Percentiles rank a stretch among this genome's conserved stretches.
Conservation (phyloP, 2,797 vertebrate species). For the Erethizon dorsatum region DNA sequence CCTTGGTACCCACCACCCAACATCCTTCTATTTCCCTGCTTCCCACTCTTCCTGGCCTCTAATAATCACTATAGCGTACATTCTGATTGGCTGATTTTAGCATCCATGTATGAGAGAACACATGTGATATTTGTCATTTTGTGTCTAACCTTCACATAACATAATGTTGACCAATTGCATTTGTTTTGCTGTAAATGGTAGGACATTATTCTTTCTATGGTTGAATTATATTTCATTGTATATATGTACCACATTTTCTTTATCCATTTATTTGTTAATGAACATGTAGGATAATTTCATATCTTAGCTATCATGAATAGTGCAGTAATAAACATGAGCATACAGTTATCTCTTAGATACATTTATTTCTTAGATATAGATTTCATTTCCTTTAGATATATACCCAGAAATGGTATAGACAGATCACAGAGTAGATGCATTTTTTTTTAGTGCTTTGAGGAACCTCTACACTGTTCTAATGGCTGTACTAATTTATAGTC, state of each 20-base stretch:
- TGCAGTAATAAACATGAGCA: not conserved
- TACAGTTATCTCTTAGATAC: not conserved
- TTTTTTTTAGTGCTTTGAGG: not conserved
- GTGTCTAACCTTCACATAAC: not conserved
- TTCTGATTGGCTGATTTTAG: not conserved
- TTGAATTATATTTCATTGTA: not conserved
- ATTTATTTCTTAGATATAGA: not conserved
- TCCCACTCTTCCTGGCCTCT: not conserved
- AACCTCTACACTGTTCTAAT: not conserved
- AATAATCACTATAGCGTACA: not conserved
- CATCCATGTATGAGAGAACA: not conserved
- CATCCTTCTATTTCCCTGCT: too few species aligned
- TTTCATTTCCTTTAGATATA: not conserved
- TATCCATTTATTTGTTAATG: not conserved
- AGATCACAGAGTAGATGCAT: not conserved
- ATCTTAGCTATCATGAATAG: not conserved
- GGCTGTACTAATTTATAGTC: not conserved
- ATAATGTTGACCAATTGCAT: not conserved
- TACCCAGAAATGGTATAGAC: not conserved
- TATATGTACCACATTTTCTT: not conserved
- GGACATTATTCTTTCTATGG: not conserved
- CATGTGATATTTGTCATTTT: not conserved
- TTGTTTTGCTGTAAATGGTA: not conserved
- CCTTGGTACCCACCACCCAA: not conserved
- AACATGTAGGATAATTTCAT: not conserved